Conservation (phyloP, 92 coral and sea anemone species). For the Palythoa grandis region DNA sequence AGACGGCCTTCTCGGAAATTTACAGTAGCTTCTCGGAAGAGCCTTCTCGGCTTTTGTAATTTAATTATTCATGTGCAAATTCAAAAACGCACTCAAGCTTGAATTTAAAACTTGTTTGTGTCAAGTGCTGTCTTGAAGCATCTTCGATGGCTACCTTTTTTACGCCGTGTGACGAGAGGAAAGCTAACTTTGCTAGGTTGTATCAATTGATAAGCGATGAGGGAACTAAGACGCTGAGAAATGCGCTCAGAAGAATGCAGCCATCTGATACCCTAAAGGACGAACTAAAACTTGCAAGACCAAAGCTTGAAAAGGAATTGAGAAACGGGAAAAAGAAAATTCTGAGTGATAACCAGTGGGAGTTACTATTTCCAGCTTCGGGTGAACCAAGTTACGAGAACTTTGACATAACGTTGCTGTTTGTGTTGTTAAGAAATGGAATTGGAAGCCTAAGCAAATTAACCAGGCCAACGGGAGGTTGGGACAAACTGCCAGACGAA, state of each 20-base stretch:
- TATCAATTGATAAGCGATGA: constrained; percentile 42
- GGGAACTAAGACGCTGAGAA: constrained; percentile 50
- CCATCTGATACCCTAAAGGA: constrained; percentile 22
- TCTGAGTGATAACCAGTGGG: constrained; percentile 57
- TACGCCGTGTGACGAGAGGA: constrained; percentile 13
- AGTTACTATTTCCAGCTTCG: constrained; percentile 45
- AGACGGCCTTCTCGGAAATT: too few relatives aligned
- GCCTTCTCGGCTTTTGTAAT: too few relatives aligned
- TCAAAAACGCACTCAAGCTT: too few relatives aligned
- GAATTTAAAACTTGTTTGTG: background rate
- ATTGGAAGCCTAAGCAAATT: constrained; percentile 41
- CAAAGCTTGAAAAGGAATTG: constrained; percentile 21
- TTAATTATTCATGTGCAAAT: too few relatives aligned
- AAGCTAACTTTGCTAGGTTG: constrained; percentile 55
- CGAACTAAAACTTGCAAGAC: constrained; percentile 16
- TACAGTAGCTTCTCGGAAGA: too few relatives aligned
- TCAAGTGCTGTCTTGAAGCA: background rate
- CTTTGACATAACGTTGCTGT: constrained; percentile 65
- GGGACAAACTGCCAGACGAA: constrained; percentile 62
- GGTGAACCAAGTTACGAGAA: constrained; percentile 53
- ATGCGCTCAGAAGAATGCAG: constrained; percentile 2
- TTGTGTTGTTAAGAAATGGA: constrained; percentile 47
- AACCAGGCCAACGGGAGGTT: constrained; percentile 52
- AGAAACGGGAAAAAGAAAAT: constrained; percentile 30
- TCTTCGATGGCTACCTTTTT: background rate